Conservation (phyloP, 2,888 invertebrate species). For the Cordilura impudica region DNA sequence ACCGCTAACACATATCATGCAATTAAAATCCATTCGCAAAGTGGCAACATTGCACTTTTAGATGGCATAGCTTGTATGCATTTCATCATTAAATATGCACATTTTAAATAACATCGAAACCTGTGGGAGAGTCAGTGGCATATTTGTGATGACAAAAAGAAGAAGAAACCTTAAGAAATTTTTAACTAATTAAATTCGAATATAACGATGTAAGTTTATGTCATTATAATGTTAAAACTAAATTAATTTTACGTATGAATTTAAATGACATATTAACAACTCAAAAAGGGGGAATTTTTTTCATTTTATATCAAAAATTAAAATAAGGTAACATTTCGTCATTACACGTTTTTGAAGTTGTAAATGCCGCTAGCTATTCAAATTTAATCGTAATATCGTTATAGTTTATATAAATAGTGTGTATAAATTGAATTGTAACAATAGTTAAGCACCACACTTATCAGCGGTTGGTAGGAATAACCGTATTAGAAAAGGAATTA, state of each 20-base stretch:
- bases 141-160: neutral
- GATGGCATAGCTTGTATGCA: neutral
- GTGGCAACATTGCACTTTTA: too few species aligned
- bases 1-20: too few species aligned
- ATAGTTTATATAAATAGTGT: slow-evolving; percentile 61
- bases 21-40: too few species aligned
- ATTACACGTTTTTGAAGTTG: neutral
- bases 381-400: neutral
- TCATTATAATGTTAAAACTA: neutral
- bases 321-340: slow-evolving; percentile 9
- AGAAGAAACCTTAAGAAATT: neutral
- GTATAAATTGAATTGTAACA: neutral
- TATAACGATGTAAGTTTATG: slow-evolving; percentile 5
- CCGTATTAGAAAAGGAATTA: slow-evolving; percentile 13
- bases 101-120: neutral
- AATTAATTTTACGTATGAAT: slow-evolving; percentile 32
- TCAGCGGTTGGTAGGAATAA: slow-evolving; percentile 5
- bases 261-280: slow-evolving; percentile 1
- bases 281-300: neutral
- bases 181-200: slow-evolving; percentile 2
- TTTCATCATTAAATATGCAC: neutral
- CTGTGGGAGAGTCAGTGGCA: neutral
- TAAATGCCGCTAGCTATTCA: neutral
- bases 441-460: slow-evolving; percentile 26
- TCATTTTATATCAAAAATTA: neutral